A percentile compares a stretch with the other conserved stretches of the same genome.
Evolutionary conservation across 2,113 vertebrate species (phyloP).

Genomic region (Dipodomys merriami): DNA sequence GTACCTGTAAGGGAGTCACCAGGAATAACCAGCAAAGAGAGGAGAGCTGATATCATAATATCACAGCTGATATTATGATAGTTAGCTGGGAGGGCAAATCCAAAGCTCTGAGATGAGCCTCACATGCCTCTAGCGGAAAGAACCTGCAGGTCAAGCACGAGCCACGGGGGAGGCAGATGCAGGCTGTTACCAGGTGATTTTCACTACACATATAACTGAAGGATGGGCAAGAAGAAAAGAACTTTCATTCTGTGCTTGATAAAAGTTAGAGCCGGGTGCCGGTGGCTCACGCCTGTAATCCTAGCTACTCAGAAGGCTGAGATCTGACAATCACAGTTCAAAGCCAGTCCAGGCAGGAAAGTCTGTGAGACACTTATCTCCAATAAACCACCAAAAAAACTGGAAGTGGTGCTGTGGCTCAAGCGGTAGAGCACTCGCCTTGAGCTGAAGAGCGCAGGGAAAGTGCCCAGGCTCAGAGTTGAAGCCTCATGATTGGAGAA

Average conservation of each 20-base stretch:
- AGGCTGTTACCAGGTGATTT: background rate
- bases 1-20: background rate
- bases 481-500: no score
- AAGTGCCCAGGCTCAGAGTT: no score
- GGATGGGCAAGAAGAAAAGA: background rate
- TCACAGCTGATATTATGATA: fast-evolving
- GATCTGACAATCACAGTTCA: no score
- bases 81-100: background rate
- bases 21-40: background rate
- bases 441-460: no score
- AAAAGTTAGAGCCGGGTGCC: no score
- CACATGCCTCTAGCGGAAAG: fast-evolving
- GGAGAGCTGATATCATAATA: background rate
- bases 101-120: background rate
- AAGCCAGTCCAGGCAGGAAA: no score
- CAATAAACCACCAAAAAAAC: no score
- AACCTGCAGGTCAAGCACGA: background rate
- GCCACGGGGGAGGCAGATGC: background rate
- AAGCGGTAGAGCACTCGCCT: no score
- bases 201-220: background rate
- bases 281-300: background rate
- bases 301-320: no score
- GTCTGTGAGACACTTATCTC: no score
- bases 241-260: background rate
- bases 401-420: no score